Evolutionary conservation across 2,888 invertebrate species (phyloP).

Genomic region (Caenorhabditis virilis): DNA sequence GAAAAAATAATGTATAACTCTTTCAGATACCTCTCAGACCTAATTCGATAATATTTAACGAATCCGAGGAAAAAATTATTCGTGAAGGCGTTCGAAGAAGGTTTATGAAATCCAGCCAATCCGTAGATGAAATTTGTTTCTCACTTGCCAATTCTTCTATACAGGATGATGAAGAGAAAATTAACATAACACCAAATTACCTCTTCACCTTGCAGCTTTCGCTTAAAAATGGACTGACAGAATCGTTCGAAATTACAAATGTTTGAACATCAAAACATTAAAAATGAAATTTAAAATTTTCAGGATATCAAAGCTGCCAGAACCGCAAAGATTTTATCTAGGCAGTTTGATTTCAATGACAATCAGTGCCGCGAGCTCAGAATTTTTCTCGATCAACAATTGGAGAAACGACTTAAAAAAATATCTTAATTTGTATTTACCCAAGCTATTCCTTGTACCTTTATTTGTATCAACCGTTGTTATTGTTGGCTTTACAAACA

Average conservation of each 20-base stretch:
- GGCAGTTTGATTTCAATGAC: conserved; percentile 46
- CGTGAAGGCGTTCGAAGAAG: conserved; percentile 16
- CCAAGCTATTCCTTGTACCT: too few species aligned
- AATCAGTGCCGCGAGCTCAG: conserved; percentile 49
- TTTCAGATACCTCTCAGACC: background rate
- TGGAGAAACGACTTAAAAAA: conserved; percentile 34
- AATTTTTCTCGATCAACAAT: conserved; percentile 46
- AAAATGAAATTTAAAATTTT: conserved; percentile 14
- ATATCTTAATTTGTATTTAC: too few species aligned
- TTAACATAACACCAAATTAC: background rate
- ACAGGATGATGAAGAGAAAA: background rate
- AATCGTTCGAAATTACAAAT: conserved; percentile 13
- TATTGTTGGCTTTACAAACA: too few species aligned
- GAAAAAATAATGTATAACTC: background rate
- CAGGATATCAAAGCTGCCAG: conserved; percentile 51
- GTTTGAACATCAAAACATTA: too few species aligned
- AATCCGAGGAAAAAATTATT: conserved; percentile 9
- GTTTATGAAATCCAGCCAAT: conserved; percentile 10
- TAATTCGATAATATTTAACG: conserved; percentile 1
- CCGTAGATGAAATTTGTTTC: conserved; percentile 25
- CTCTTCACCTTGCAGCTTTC: conserved; percentile 11
- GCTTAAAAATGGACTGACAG: conserved; percentile 12
- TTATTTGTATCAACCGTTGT: too few species aligned
- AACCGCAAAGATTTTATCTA: conserved; percentile 39
- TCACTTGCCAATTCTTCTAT: conserved; percentile 15